phyloP scores from a whole-genome alignment of 2,113 vertebrate species.

The Percina caprodes region DNA sequence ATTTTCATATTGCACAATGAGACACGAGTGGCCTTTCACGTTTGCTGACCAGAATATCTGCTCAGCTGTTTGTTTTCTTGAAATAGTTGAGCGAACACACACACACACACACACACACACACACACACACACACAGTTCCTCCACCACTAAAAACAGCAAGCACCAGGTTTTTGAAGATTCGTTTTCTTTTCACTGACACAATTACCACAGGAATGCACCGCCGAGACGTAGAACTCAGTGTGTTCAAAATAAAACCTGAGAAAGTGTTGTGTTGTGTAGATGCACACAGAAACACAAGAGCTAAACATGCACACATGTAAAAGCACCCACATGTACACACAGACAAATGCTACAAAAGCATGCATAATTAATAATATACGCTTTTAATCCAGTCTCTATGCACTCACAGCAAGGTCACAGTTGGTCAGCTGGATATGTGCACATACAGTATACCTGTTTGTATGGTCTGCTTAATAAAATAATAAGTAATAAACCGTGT shows the following conservation, averaged over 20 bases:
- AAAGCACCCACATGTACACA: background rate
- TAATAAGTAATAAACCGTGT: background rate
- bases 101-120: background rate
- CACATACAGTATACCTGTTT: background rate
- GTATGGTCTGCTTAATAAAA: background rate
- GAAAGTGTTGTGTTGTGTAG: background rate
- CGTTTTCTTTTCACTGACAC: slow-evolving; percentile 65
- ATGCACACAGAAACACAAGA: background rate
- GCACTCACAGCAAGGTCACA: background rate
- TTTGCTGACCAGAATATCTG: slow-evolving; percentile 44
- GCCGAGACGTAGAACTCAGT: slow-evolving; percentile 47
- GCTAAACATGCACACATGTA: background rate
- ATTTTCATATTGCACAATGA: slow-evolving; percentile 20
- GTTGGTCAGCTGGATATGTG: background rate
- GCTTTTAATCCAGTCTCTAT: slow-evolving; percentile 5
- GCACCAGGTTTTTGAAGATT: slow-evolving; percentile 47
- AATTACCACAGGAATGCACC: slow-evolving; percentile 63
- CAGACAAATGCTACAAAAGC: background rate
- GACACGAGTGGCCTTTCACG: slow-evolving; percentile 16
- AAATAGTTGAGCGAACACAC: slow-evolving; percentile 41
- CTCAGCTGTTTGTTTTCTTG: slow-evolving; percentile 50
- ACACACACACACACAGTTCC: slow-evolving; percentile 18
- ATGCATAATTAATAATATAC: slow-evolving; percentile 8
- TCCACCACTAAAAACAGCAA: slow-evolving; percentile 25
- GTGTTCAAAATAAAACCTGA: slow-evolving; percentile 43